Evolutionary conservation across 2,888 invertebrate genomes (phyloP).

Genomic region (Drosophila engyochracea): DNA sequence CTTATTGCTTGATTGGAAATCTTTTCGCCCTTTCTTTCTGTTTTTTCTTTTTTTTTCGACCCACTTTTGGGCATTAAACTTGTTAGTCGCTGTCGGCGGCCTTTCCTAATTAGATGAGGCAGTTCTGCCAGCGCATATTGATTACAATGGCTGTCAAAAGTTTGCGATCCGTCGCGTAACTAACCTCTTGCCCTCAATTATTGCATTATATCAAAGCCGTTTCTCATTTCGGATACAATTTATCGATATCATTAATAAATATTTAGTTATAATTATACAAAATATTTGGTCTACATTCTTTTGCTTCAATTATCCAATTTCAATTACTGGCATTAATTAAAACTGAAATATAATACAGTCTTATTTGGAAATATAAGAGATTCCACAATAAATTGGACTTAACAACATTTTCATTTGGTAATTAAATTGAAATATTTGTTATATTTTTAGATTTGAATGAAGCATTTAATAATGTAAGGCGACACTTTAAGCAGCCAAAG

Average conservation of each 20-base stretch:
- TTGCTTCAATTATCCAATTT: neutral
- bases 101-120: constrained; percentile 57
- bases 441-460: constrained; percentile 26
- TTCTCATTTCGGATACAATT: constrained; percentile 6
- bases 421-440: neutral
- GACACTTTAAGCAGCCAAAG: constrained; percentile 21
- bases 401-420: neutral
- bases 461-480: constrained; percentile 67
- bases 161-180: constrained; percentile 22
- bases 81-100: constrained; percentile 34
- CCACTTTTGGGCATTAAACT: constrained; percentile 34
- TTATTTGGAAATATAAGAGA: neutral
- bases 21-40: constrained; percentile 41
- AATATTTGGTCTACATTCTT: neutral
- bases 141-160: constrained; percentile 35
- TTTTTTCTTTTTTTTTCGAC: neutral
- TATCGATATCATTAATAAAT: neutral
- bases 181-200: constrained; percentile 26
- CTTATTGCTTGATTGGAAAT: constrained; percentile 74
- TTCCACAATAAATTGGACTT: neutral
- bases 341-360: neutral
- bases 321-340: neutral
- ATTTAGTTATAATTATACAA: neutral
- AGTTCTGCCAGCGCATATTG: constrained; percentile 45
- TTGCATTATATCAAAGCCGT: constrained; percentile 21